Evolutionary conservation across 2,797 vertebrate species (phyloP), one percentile per base, ranked within the genome.

Genomic region (Hypotaenidia okinawae): DNA sequence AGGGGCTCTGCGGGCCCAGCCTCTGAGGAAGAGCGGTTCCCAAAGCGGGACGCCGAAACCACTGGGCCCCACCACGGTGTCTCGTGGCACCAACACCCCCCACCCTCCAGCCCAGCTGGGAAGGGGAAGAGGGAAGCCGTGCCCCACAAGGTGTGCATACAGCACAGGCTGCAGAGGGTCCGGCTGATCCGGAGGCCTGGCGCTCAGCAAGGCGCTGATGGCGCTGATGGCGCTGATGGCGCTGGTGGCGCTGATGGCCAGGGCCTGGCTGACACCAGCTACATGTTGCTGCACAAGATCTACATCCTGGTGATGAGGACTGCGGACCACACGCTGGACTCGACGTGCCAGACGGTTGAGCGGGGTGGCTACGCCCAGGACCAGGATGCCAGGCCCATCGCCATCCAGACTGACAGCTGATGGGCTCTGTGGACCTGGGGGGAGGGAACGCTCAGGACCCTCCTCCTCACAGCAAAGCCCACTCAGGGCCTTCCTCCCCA

Each of bases 141-240:
- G 1, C 28, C 6, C n/a, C 52, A 43, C 2, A 1, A 25, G 58
- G 22, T 1, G 1, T 16, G 11, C 3, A 1, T 11, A 7, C 19
- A 2, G 6, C 2, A 3, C 1, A 3, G 16, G 68, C 19, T 0
- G 0, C 64, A 12, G 37, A 7, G 28, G 23, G 15, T n/a, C 2
- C 17, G 6, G 21, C 51, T 8, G 13, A 14, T 5, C 58, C 11
- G 2, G 16, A 30, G 25, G 8, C 19, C 41, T 5, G 30, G 39
- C 1, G 1, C 25, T 13, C 13, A 30, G 25, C 9, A 8, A 21
- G n/a, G n/a, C n/a, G n/a, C n/a, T n/a, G n/a, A n/a, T n/a, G n/a
- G n/a, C n/a, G n/a, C n/a, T n/a, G n/a, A n/a, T n/a, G n/a, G n/a
- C n/a, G n/a, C n/a, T n/a, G n/a, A n/a, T n/a, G n/a, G n/a, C n/a